phyloP scores from a whole-genome alignment of 2,797 vertebrate species.

The Gymnothorax javanicus region DNA sequence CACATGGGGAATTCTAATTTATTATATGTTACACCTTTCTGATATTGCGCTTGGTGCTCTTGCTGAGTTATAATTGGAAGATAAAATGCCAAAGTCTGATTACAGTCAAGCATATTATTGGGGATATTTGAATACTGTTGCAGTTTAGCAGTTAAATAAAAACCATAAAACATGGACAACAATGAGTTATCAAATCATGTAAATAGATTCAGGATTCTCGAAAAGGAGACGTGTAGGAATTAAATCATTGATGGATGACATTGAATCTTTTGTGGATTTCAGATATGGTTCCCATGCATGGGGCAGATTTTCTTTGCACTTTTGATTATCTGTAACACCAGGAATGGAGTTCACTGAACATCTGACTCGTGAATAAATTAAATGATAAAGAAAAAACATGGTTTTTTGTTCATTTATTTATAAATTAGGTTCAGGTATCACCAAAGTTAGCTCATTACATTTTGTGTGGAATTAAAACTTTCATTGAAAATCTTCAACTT shows the following conservation, averaged over 20 bases:
- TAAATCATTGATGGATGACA: background rate
- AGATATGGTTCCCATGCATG: background rate
- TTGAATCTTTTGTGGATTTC: background rate
- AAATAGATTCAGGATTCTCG: background rate
- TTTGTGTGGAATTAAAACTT: too few species aligned
- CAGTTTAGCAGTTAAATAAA: background rate
- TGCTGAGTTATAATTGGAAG: constrained; percentile 4
- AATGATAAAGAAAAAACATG: too few species aligned
- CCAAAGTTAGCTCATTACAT: too few species aligned
- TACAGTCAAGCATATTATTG: constrained; percentile 13
- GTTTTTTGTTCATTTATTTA: too few species aligned
- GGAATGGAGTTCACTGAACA: too few species aligned
- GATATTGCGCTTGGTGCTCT: background rate
- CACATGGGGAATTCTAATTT: constrained; percentile 6
- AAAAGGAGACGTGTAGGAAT: background rate
- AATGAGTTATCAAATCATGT: background rate
- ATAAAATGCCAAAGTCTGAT: background rate
- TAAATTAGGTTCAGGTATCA: too few species aligned
- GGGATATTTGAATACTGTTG: background rate
- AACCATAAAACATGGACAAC: background rate
- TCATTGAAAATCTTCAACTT: too few species aligned
- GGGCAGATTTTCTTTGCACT: too few species aligned
- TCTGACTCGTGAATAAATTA: too few species aligned
- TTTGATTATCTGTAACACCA: too few species aligned
- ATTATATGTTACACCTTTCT: constrained; percentile 17